Base-by-base conservation (phyloP, 2,888 invertebrate species). In the Acrocera orbiculus region DNA sequence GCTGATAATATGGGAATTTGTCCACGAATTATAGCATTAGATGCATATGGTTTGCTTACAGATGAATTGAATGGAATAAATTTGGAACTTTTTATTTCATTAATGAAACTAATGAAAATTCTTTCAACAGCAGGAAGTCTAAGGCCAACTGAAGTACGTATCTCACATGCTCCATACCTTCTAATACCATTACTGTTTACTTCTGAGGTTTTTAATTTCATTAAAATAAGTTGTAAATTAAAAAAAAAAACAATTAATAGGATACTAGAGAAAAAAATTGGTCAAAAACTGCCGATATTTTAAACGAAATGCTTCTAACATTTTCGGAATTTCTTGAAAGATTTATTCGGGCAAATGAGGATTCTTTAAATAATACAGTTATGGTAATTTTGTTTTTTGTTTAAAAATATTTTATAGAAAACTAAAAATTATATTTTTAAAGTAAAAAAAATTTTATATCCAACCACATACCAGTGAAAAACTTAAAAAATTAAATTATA, bases 301-400 rank as follows among this genome's bases (percentile, higher is more conserved):
- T 40, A 8, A 40, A 40, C 16, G 40, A 40, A 36, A 40, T 40
- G 40, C 27, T 40, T n/a, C n/a, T n/a, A n/a, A n/a, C n/a, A n/a
- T n/a, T n/a, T n/a, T n/a, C n/a, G n/a, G n/a, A n/a, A n/a, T n/a
- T n/a, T n/a, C n/a, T n/a, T n/a, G n/a, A n/a, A n/a, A n/a, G n/a
- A n/a, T n/a, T n/a, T n/a, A n/a, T n/a, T n/a, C n/a, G n/a, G n/a
- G n/a, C n/a, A n/a, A n/a, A n/a, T n/a, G n/a, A n/a, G n/a, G n/a
- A n/a, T n/a, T n/a, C n/a, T n/a, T n/a, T n/a, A n/a, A n/a, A n/a
- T n/a, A n/a, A n/a, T n/a, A n/a, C n/a, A n/a, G n/a, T n/a, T n/a
- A n/a, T n/a, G n/a, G n/a, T n/a, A n/a, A n/a, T n/a, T n/a, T n/a
- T n/a, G n/a, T n/a, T n/a, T n/a, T n/a, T n/a, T n/a, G n/a, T n/a